Conservation (phyloP, 2,797 vertebrate genomes). For the Dicrostonyx torquatus region DNA sequence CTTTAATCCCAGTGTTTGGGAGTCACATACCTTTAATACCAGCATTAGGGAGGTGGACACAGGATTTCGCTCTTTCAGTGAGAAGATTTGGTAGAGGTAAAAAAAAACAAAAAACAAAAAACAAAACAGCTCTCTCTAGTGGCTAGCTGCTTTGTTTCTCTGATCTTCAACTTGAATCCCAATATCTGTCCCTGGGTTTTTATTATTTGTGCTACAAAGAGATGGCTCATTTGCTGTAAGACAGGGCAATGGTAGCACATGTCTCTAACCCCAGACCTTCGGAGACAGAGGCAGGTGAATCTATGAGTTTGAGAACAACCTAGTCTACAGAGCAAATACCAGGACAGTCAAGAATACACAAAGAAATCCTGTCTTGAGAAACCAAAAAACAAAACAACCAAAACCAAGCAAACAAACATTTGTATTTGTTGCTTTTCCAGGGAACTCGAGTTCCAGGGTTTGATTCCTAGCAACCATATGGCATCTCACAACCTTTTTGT, state of each 20-base stretch:
- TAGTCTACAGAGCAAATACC: not conserved
- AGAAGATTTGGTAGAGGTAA: too few species aligned
- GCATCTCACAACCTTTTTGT: not conserved
- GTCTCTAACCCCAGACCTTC: not conserved
- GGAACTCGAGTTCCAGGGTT: not conserved
- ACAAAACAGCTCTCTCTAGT: too few species aligned
- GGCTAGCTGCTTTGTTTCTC: too few species aligned
- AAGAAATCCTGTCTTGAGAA: not conserved
- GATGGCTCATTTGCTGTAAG: not conserved
- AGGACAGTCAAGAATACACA: not conserved
- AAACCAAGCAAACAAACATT: not conserved
- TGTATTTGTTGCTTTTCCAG: not conserved
- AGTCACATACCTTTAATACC: too few species aligned
- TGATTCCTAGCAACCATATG: not conserved
- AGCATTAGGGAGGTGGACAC: too few species aligned
- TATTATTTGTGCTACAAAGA: not conserved
- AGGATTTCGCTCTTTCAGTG: too few species aligned
- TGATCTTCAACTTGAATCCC: too few species aligned
- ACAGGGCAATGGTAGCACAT: not conserved
- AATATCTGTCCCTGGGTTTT: too few species aligned
- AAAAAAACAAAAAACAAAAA: too few species aligned
- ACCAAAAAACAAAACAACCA: not conserved
- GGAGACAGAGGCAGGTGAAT: not conserved
- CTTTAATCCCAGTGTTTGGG: too few species aligned
- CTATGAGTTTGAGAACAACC: not conserved